These are phyloP conservation scores for Tangara arthus DNA, from an alignment of 2,797 vertebrate genomes.

Conservation along the genomic window DNA sequence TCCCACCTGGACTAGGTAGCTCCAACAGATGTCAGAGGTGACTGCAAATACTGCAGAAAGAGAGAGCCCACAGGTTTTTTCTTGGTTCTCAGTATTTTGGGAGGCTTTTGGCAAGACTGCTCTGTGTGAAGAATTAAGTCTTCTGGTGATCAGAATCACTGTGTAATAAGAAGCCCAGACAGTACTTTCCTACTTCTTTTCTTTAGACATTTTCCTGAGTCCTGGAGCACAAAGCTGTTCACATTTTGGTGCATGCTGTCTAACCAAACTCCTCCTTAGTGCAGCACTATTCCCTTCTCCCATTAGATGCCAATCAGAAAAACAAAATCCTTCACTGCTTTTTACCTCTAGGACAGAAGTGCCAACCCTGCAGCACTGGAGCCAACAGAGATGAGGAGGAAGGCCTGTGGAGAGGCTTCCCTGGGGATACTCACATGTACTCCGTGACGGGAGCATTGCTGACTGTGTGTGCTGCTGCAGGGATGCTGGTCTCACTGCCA, in stretches of 20 bases:
- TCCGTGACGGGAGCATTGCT: slow-evolving; percentile 98
- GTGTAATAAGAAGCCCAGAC: neutral
- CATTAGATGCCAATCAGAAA: neutral
- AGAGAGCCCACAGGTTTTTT: neutral
- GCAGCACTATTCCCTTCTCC: neutral
- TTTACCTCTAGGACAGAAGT: neutral
- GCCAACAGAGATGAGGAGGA: neutral
- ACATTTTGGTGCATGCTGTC: neutral
- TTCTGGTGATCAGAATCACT: neutral
- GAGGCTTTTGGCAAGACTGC: neutral
- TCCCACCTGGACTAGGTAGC: neutral
- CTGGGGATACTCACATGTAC: slow-evolving; percentile 89
- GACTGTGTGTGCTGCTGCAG: slow-evolving; percentile 95
- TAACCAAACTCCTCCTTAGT: neutral
- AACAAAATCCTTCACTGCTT: neutral
- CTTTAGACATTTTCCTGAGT: neutral
- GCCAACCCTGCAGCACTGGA: neutral
- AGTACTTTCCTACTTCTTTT: neutral
- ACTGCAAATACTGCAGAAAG: neutral
- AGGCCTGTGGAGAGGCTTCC: neutral
- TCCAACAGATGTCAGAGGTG: neutral
- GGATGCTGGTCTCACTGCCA: slow-evolving; percentile 97
- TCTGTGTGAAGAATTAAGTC: neutral
- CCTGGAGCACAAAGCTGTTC: neutral
- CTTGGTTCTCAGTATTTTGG: neutral